Conservation (phyloP, 2,797 vertebrate species). For the Alcedo quadribrachys region DNA sequence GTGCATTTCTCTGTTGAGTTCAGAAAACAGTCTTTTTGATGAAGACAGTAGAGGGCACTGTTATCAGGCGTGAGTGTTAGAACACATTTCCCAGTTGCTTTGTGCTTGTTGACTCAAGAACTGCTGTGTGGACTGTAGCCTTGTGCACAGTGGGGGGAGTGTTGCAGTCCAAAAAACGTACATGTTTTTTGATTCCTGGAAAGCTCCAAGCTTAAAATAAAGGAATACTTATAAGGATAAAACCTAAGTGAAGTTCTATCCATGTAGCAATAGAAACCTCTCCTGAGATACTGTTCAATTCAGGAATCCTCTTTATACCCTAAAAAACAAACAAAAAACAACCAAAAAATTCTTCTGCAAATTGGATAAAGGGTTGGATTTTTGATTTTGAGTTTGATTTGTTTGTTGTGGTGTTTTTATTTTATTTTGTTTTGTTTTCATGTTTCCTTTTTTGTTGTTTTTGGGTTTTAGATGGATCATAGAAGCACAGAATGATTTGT, state of each 20-base stretch:
- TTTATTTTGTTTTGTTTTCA: neutral
- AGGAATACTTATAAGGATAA: neutral
- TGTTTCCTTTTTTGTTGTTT: neutral
- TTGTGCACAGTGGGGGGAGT: neutral
- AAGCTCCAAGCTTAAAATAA: neutral
- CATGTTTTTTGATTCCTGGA: neutral
- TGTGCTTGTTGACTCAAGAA: neutral
- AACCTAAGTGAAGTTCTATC: neutral
- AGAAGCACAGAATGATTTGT: neutral
- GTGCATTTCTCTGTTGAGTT: neutral
- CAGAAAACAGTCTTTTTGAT: neutral
- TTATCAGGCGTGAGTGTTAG: neutral
- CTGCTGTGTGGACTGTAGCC: neutral
- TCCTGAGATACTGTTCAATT: neutral
- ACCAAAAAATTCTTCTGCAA: neutral
- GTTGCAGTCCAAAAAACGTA: neutral
- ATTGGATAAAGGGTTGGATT: neutral
- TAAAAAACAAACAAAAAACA: neutral
- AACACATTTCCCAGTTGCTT: neutral
- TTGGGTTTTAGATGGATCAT: neutral
- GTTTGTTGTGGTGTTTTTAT: neutral
- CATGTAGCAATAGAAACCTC: neutral
- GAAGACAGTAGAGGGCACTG: slow-evolving; percentile 67
- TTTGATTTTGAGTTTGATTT: neutral
- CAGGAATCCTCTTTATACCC: neutral